These are phyloP conservation scores for Dinomys branickii DNA, from an alignment of 2,113 vertebrate species.

Conservation along the genomic window DNA sequence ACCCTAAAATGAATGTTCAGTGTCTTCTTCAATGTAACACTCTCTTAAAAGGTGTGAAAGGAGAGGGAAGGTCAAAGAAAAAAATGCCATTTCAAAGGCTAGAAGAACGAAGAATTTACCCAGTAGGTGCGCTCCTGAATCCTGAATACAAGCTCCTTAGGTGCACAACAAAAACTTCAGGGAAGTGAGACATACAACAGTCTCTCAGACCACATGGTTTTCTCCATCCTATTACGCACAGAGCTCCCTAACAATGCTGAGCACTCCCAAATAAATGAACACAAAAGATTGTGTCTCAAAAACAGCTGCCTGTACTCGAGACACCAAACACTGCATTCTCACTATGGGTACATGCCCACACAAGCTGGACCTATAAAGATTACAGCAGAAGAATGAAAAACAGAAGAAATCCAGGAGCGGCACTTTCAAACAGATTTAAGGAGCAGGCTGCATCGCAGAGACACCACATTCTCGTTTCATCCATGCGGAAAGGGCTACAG, in stretches of 20 bases:
- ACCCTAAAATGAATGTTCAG: neutral
- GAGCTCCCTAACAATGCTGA: neutral
- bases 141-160: neutral
- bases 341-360: slow-evolving; percentile 54
- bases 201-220: neutral
- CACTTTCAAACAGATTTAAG: neutral
- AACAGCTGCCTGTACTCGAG: slow-evolving; percentile 61
- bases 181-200: slow-evolving; percentile 4
- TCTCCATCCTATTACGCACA: neutral
- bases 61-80: neutral
- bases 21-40: neutral
- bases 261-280: slow-evolving; percentile 49
- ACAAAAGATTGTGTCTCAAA: slow-evolving; percentile 52
- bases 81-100: neutral
- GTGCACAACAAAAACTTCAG: neutral
- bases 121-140: neutral
- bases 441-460: neutral
- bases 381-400: neutral
- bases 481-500: neutral
- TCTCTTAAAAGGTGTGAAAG: neutral
- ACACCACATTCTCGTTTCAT: neutral
- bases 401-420: slow-evolving; percentile 28
- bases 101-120: slow-evolving; percentile 7
- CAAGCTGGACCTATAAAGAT: slow-evolving; percentile 32
- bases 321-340: slow-evolving; percentile 44